These are phyloP conservation scores for Pseudonaja textilis DNA, from an alignment of 2,113 vertebrate species.

Conservation along the genomic window DNA sequence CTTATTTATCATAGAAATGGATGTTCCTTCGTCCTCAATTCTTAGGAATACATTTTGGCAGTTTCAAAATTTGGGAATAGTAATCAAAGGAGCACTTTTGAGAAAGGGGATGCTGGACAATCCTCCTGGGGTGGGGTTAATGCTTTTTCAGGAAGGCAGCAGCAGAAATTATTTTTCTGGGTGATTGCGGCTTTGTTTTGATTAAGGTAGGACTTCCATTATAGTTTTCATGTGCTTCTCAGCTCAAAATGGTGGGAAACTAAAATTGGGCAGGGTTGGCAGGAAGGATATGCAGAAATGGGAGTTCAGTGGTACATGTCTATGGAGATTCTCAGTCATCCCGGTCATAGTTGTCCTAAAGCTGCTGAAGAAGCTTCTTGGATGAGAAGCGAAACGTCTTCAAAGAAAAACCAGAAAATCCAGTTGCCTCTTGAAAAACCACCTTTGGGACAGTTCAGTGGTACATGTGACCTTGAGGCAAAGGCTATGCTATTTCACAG, in stretches of 20 bases:
- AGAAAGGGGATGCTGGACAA: background rate
- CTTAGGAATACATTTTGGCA: background rate
- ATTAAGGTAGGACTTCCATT: background rate
- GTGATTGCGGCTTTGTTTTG: background rate
- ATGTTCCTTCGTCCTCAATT: background rate
- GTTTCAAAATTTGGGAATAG: background rate
- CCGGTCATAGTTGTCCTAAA: no score
- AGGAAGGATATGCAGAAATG: background rate
- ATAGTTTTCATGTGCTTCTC: background rate
- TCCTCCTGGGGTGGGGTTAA: background rate
- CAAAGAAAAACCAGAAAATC: no score
- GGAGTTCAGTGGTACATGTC: no score
- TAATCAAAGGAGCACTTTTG: background rate
- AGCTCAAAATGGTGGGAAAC: background rate
- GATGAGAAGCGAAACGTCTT: no score
- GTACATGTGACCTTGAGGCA: background rate
- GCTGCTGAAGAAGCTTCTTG: no score
- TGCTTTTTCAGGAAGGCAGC: background rate
- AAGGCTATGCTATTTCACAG: background rate
- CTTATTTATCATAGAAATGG: constrained; percentile 12
- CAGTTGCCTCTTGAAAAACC: no score
- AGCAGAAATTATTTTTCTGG: background rate
- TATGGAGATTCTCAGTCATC: no score
- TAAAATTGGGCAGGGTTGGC: background rate
- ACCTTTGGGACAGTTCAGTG: background rate